These are phyloP conservation scores for Neuroterus valhalla DNA, from an alignment of 1,140 invertebrate genomes.

Conservation along the genomic window DNA sequence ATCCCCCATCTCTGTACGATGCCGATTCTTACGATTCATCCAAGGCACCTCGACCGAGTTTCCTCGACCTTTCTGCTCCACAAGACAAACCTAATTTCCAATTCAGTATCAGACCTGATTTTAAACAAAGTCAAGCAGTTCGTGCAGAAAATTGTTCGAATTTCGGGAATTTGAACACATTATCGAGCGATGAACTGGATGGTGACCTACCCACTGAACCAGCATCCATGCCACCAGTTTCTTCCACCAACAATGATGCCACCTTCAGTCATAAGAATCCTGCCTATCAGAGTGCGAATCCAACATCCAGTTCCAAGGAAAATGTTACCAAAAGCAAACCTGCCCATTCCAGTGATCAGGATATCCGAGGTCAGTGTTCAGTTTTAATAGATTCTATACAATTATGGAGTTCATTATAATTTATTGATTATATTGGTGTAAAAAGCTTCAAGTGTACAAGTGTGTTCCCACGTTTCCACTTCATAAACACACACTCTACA, in stretches of 20 bases:
- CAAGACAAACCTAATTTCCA: conserved; percentile 75
- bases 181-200: conserved; percentile 62
- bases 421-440: too few species aligned
- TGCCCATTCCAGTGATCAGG: conserved; percentile 71
- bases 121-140: conserved; percentile 49
- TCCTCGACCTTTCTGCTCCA: conserved; percentile 74
- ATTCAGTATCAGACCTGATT: conserved; percentile 66
- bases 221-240: conserved; percentile 77
- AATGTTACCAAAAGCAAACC: conserved; percentile 59
- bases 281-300: conserved; percentile 84
- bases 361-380: conserved; percentile 67
- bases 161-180: conserved; percentile 30
- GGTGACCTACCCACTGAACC: conserved; percentile 73
- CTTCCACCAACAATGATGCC: conserved; percentile 65
- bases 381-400: not conserved
- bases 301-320: conserved; percentile 69
- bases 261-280: conserved; percentile 83
- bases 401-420: too few species aligned
- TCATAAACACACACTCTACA: too few species aligned
- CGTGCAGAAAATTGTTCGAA: conserved; percentile 41
- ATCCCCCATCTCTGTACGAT: conserved; percentile 65
- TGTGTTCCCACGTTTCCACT: too few species aligned
- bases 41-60: conserved; percentile 70
- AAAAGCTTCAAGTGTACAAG: too few species aligned
- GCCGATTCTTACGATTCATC: conserved; percentile 59